Conservation (phyloP, 1,140 invertebrate species). For the Zaprionus ghesquierei region DNA sequence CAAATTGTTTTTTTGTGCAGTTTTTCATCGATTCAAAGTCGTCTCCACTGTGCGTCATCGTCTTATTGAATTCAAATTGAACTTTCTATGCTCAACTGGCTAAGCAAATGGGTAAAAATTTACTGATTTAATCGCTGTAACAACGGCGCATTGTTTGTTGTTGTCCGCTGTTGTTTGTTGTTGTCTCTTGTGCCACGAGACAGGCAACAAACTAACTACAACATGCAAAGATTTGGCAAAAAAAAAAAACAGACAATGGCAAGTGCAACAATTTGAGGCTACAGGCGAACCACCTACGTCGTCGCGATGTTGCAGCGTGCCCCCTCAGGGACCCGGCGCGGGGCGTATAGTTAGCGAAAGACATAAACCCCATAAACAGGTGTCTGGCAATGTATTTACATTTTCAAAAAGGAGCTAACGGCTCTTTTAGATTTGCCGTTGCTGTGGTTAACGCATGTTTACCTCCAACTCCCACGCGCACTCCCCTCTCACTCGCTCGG, state of each 20-base stretch:
- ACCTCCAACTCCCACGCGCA: not conserved
- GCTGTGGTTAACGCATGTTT: constrained; percentile 46
- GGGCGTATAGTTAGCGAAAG: not conserved
- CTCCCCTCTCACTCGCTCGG: constrained; percentile 14
- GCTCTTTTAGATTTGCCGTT: constrained; percentile 15
- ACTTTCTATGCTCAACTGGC: constrained; percentile 54
- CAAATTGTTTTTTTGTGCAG: not conserved
- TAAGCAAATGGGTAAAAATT: constrained; percentile 62
- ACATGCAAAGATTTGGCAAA: constrained; percentile 14
- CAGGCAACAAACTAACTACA: constrained; percentile 44
- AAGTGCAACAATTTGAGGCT: constrained; percentile 72
- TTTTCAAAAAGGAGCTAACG: constrained; percentile 62
- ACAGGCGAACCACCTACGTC: constrained; percentile 66
- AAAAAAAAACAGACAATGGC: constrained; percentile 51
- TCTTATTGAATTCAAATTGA: constrained; percentile 53
- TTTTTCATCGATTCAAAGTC: not conserved
- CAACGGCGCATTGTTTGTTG: constrained; percentile 53
- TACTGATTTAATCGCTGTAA: constrained; percentile 56
- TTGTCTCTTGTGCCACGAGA: constrained; percentile 42
- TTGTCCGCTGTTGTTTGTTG: constrained; percentile 23
- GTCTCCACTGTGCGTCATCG: constrained; percentile 38
- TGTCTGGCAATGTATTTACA: constrained; percentile 49
- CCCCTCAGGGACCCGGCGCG: not conserved
- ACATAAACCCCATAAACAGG: constrained; percentile 44
- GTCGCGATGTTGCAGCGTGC: not conserved